These are phyloP conservation scores for Oscheius sp. DNA, from an alignment of 2,888 invertebrate species.

Conservation along the genomic window DNA sequence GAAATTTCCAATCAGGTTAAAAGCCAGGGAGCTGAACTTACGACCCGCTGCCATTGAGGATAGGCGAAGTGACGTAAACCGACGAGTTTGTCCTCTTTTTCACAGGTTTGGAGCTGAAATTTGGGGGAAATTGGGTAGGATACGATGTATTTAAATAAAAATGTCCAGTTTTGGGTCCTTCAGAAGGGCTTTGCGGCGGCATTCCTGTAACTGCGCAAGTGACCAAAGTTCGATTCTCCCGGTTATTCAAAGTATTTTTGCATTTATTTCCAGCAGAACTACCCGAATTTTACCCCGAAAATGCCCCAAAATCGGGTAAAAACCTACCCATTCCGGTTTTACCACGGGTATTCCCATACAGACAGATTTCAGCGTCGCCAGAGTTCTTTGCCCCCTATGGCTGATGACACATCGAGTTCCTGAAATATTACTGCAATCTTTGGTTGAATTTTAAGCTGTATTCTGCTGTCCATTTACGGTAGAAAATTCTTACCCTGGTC, in stretches of 20 bases:
- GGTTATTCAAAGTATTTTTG: too few relatives aligned
- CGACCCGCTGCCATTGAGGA: conserved; percentile 38
- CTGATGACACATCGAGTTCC: conserved; percentile 48
- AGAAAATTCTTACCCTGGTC: background rate
- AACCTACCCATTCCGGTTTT: conserved; percentile 45
- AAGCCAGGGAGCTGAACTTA: conserved; percentile 8
- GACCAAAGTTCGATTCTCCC: too few relatives aligned
- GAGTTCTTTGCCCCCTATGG: conserved; percentile 43
- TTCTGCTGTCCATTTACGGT: too few relatives aligned
- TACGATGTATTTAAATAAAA: background rate
- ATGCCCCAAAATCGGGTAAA: too few relatives aligned
- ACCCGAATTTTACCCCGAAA: too few relatives aligned
- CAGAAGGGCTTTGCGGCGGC: too few relatives aligned
- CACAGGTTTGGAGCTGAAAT: conserved; percentile 45
- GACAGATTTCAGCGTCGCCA: conserved; percentile 45
- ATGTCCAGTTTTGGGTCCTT: too few relatives aligned
- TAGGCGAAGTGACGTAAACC: conserved; percentile 31
- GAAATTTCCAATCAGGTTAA: background rate
- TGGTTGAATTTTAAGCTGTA: background rate
- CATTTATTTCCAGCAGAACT: too few relatives aligned
- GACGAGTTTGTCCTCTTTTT: conserved; percentile 41
- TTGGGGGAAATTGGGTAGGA: background rate
- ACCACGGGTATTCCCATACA: conserved; percentile 43
- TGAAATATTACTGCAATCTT: background rate
- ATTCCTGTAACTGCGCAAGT: too few relatives aligned